A percentile compares a stretch with the other conserved stretches of the same genome.
Evolutionary conservation across 2,113 vertebrate species (phyloP).

Genomic region (Paramisgurnus dabryanus): DNA sequence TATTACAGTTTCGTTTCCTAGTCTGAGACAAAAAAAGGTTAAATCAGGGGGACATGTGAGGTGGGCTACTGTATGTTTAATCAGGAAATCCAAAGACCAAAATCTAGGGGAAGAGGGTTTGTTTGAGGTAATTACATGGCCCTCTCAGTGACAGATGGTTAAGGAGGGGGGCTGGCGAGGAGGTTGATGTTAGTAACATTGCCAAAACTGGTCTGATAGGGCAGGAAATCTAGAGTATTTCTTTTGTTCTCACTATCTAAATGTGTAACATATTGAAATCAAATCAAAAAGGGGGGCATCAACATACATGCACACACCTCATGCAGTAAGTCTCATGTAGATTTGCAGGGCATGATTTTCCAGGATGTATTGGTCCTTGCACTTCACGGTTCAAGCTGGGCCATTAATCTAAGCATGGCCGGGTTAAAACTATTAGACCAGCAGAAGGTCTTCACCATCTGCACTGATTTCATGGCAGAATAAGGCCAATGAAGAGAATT

Average conservation of each 20-base stretch:
- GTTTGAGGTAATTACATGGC: slow-evolving; percentile 40
- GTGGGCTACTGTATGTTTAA: background rate
- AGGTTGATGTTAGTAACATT: slow-evolving; percentile 23
- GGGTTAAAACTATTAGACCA: slow-evolving; percentile 53
- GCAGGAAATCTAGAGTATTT: background rate
- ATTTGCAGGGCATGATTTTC: background rate
- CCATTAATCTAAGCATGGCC: slow-evolving; percentile 43
- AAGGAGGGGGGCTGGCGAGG: background rate
- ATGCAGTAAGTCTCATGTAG: background rate
- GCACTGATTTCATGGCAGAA: slow-evolving; percentile 40
- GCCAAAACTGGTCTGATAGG: slow-evolving; percentile 39
- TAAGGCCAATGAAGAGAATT: slow-evolving; percentile 6
- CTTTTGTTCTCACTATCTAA: background rate
- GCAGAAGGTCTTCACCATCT: slow-evolving; percentile 46
- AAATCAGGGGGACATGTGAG: background rate
- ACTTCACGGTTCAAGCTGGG: slow-evolving; percentile 16
- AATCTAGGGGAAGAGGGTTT: slow-evolving; percentile 3
- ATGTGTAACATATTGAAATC: too few species aligned
- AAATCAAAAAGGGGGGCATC: background rate
- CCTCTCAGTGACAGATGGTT: slow-evolving; percentile 53
- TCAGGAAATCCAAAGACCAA: slow-evolving; percentile 9
- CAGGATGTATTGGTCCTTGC: background rate
- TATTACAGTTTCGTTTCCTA: background rate
- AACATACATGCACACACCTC: background rate
- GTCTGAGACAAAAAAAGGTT: background rate